Base-by-base conservation (phyloP, 1,140 invertebrate genomes). In the Drosophila sproati region DNA sequence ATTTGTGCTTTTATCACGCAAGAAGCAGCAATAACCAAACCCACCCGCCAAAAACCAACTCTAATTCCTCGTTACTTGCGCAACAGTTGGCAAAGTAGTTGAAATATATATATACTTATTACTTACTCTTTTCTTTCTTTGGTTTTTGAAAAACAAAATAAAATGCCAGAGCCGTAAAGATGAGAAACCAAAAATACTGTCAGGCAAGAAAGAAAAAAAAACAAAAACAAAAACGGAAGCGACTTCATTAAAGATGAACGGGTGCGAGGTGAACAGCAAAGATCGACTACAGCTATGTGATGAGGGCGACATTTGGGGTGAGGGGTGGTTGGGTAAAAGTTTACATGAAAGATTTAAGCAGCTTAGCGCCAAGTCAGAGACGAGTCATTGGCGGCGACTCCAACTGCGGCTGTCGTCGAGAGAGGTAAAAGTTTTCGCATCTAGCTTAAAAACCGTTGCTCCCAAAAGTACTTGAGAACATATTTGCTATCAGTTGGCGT, bases 401-500 rank as follows among this genome's bases (percentile, higher is more conserved):
- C 64, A 50, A 48, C 48, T 77, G 57, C 41, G 60, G 72, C 56
- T 80, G 59, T 57, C 62, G 82, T 43, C 39, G 10, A n/a, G 10
- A n/a, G 39, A 89, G 82, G 85, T 87, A 89, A 89, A 89, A 89
- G 77, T 87, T 78, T 83, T 86, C 67, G 79, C 80, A 73, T 80
- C 85, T 89, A 71, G 83, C 83, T 89, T 87, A 85, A 87, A 89
- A 87, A 83, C 77, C 80, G 73, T 83, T 82, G 73, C 80, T 82
- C 70, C 60, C 50, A 69, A 82, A 85, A 88, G 85, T 89, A 88
- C 85, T 88, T 85, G 80, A 76, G 77, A 89, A 88, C 85, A 88
- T 88, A 89, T 88, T 88, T 88, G 83, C 83, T 89, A 89, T 89
- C 85, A 83, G 85, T 85, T 83, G 80, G 80, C 83, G 85, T 89